Evolutionary conservation across 2,113 vertebrate genomes (phyloP).

Genomic region (Cardinalis cardinalis): DNA sequence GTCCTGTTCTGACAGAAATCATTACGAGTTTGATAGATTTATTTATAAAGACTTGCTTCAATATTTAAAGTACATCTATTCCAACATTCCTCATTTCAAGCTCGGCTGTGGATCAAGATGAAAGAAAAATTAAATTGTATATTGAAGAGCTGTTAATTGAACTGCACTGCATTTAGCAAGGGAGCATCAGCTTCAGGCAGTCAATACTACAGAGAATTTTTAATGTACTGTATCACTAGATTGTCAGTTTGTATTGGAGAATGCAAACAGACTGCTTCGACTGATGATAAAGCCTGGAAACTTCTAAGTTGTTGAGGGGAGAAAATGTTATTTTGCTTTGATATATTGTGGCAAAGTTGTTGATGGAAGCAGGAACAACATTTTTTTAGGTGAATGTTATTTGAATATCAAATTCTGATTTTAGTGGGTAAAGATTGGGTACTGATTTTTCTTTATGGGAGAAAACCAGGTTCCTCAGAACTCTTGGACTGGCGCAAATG

Average conservation of each 20-base stretch:
- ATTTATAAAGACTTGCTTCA: constrained; percentile 76
- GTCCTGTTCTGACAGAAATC: constrained; percentile 76
- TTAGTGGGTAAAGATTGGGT: neutral
- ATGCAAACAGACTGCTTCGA: constrained; percentile 56
- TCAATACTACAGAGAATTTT: constrained; percentile 73
- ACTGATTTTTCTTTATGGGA: neutral
- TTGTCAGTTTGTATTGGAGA: constrained; percentile 73
- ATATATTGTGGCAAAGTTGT: neutral
- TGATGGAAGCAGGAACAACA: neutral
- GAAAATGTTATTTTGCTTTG: neutral
- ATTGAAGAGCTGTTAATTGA: constrained; percentile 87
- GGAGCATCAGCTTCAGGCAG: constrained; percentile 71
- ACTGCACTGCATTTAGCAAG: constrained; percentile 79
- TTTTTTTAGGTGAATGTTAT: neutral
- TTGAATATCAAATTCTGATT: neutral
- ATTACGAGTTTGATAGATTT: constrained; percentile 76
- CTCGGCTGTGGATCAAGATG: constrained; percentile 81
- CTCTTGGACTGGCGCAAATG: constrained; percentile 24
- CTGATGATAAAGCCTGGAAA: constrained; percentile 53
- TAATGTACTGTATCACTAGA: constrained; percentile 71
- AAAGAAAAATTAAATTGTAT: constrained; percentile 87
- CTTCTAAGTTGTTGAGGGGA: constrained; percentile 22
- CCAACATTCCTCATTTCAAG: constrained; percentile 72
- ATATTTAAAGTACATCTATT: constrained; percentile 78
- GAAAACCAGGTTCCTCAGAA: constrained; percentile 34